Percentiles rank a stretch among this genome's conserved stretches.
phyloP scores from a whole-genome alignment of 35 echinoderm and acorn worm genomes.

The Antedon bifida region DNA sequence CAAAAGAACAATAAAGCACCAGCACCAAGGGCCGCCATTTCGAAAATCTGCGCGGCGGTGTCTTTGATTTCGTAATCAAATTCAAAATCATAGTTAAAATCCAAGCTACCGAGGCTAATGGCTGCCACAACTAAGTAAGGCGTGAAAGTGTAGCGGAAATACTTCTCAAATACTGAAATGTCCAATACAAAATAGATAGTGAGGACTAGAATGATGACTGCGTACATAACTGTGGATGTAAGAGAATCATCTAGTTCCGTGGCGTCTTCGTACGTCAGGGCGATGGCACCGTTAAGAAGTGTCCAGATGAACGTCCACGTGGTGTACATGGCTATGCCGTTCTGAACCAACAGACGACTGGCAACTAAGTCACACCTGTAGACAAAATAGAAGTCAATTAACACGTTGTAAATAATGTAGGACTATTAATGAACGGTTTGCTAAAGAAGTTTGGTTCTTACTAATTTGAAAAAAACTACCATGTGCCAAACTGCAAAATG shows the following conservation, averaged over 20 bases:
- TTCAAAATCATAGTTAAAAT: conserved; percentile 37
- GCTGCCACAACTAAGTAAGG: conserved; percentile 53
- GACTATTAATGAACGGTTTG: too few species aligned
- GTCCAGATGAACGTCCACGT: conserved; percentile 20
- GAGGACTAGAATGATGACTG: conserved; percentile 29
- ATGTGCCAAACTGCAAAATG: not conserved
- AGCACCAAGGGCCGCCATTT: not conserved
- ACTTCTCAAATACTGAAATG: conserved; percentile 40
- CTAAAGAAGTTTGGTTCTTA: too few species aligned
- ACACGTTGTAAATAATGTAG: too few species aligned
- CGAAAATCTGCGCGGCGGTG: conserved; percentile 23
- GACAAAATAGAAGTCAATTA: too few species aligned
- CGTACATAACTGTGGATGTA: conserved; percentile 34
- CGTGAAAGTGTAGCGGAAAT: conserved; percentile 61
- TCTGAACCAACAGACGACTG: conserved; percentile 21
- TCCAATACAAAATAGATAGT: conserved; percentile 59
- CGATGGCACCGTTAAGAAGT: conserved; percentile 1
- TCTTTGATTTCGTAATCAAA: not conserved
- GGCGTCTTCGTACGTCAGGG: conserved; percentile 5
- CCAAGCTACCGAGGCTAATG: conserved; percentile 44
- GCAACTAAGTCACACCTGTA: conserved; percentile 13
- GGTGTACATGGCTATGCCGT: conserved; percentile 23
- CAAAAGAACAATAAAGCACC: not conserved
- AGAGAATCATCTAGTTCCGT: conserved; percentile 9
- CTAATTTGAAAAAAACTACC: too few species aligned